Evolutionary conservation across 2,797 vertebrate genomes (phyloP).

Genomic region (Enteromius argenteus): DNA sequence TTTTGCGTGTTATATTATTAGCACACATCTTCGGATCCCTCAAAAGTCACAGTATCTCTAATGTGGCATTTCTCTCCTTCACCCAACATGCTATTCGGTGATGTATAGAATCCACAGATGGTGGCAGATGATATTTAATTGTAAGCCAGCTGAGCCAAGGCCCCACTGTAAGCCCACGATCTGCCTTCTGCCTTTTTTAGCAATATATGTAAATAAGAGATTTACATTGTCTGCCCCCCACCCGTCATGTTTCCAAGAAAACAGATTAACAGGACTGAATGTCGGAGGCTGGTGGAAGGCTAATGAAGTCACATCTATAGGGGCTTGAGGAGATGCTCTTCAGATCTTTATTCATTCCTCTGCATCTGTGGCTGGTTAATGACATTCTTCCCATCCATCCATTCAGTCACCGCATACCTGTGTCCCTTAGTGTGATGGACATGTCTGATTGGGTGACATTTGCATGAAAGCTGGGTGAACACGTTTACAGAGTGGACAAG

Average conservation of each 20-base stretch:
- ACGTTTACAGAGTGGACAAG: constrained; percentile 8
- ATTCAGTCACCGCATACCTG: constrained; percentile 40
- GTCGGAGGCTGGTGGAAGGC: constrained; percentile 65
- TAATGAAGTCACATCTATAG: constrained; percentile 73
- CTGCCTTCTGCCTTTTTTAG: constrained; percentile 1
- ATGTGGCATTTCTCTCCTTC: constrained; percentile 1
- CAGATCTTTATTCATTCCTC: constrained; percentile 21
- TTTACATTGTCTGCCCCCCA: constrained; percentile 61
- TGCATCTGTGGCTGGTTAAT: constrained; percentile 41
- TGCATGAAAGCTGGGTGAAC: constrained; percentile 20
- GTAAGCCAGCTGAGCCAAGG: constrained; percentile 42
- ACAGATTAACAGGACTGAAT: constrained; percentile 70
- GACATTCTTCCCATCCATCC: constrained; percentile 17
- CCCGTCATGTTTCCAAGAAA: constrained; percentile 68
- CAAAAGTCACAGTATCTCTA: not conserved
- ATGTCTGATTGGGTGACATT: constrained; percentile 43
- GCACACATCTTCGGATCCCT: not conserved
- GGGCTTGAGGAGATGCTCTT: constrained; percentile 38
- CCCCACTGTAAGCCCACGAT: constrained; percentile 10
- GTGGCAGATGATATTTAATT: constrained; percentile 25
- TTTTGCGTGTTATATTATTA: not conserved
- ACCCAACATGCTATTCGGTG: not conserved
- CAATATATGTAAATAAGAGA: constrained; percentile 25
- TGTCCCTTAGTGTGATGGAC: constrained; percentile 20
- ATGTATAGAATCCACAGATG: constrained; percentile 28